A percentile compares a stretch with the other conserved stretches of the same genome.
Evolutionary conservation across 2,888 invertebrate genomes (phyloP).

Genomic region (Dynastes hyllus): DNA sequence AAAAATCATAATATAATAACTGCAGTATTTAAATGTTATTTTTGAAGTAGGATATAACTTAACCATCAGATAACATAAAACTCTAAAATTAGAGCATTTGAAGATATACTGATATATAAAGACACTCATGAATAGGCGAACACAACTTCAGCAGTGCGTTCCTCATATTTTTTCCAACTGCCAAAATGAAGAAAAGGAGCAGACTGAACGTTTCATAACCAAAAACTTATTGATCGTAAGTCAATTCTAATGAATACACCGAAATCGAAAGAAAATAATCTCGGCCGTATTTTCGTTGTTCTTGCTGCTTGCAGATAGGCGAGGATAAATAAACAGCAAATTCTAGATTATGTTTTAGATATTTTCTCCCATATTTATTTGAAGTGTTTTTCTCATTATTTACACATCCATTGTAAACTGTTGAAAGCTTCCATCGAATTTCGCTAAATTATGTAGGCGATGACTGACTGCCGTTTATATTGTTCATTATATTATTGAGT

Average conservation of each 20-base stretch:
- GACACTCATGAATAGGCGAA: not conserved
- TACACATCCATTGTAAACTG: constrained; percentile 13
- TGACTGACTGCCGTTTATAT: constrained; percentile 35
- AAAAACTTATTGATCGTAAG: constrained; percentile 25
- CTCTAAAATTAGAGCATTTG: not conserved
- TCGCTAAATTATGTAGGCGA: constrained; percentile 24
- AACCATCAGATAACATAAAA: not conserved
- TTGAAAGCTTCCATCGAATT: constrained; percentile 20
- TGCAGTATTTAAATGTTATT: too few species aligned
- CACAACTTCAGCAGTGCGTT: not conserved
- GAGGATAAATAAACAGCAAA: constrained; percentile 28
- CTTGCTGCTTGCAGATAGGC: constrained; percentile 1
- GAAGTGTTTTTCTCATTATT: constrained; percentile 17
- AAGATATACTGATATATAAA: not conserved
- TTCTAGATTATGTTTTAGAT: constrained; percentile 29
- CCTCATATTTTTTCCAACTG: constrained; percentile 3
- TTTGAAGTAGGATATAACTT: too few species aligned
- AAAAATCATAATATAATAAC: too few species aligned
- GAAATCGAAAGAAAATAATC: constrained; percentile 22
- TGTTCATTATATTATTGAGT: constrained; percentile 28
- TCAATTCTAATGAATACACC: constrained; percentile 19
- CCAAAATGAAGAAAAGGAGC: not conserved
- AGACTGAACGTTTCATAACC: not conserved
- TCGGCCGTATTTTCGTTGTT: not conserved
- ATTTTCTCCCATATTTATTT: constrained; percentile 23